A percentile compares a stretch with the other conserved stretches of the same genome.
Conservation (phyloP, 2,797 vertebrate species). For the Rhyacichthys aspro region DNA sequence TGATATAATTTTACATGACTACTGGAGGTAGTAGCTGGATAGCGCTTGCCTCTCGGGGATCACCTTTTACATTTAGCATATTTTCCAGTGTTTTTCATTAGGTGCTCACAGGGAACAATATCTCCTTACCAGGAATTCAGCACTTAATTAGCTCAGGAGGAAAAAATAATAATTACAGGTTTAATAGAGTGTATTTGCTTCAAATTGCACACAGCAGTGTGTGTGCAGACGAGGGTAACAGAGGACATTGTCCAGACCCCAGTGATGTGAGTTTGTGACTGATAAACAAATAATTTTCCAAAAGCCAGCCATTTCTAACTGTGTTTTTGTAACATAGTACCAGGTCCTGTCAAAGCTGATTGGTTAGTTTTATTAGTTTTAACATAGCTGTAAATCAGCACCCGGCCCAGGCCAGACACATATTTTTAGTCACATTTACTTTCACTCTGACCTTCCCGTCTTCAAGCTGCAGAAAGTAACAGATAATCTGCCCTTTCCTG, state of each 20-base stretch:
- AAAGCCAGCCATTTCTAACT: slow-evolving; percentile 42
- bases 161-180: slow-evolving; percentile 71
- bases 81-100: slow-evolving; percentile 69
- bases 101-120: slow-evolving; percentile 56
- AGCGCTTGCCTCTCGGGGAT: slow-evolving; percentile 39
- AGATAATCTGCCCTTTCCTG: slow-evolving; percentile 55
- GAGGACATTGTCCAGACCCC: slow-evolving; percentile 36
- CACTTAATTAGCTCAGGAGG: slow-evolving; percentile 68
- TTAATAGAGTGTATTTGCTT: slow-evolving; percentile 71
- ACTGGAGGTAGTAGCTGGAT: background rate
- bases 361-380: slow-evolving; percentile 65
- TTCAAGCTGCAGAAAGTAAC: slow-evolving; percentile 43
- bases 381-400: slow-evolving; percentile 63
- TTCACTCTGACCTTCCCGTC: slow-evolving; percentile 35
- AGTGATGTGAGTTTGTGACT: slow-evolving; percentile 21
- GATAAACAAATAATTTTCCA: slow-evolving; percentile 24
- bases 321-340: slow-evolving; percentile 55
- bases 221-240: slow-evolving; percentile 34
- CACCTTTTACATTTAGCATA: slow-evolving; percentile 55
- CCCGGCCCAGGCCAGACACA: slow-evolving; percentile 18
- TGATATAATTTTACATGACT: slow-evolving; percentile 38
- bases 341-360: slow-evolving; percentile 46
- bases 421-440: slow-evolving; percentile 34
- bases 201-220: slow-evolving; percentile 55
- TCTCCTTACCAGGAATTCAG: slow-evolving; percentile 67